Percentiles rank a stretch among this genome's conserved stretches.
Evolutionary conservation across 2,888 invertebrate genomes (phyloP).

Genomic region (Limnephilus lunatus): DNA sequence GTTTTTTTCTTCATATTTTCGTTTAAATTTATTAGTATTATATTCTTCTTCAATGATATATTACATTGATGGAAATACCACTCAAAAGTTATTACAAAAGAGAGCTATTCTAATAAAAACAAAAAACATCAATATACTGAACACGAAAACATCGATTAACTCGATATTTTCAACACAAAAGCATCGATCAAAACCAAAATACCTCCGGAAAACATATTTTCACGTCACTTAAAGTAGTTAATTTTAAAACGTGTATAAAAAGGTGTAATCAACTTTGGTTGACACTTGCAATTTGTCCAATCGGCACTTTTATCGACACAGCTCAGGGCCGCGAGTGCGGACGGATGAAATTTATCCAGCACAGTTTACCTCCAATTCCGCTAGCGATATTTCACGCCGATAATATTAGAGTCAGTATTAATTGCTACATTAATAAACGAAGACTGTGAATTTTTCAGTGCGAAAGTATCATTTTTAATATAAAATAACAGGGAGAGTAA

Average conservation of each 20-base stretch:
- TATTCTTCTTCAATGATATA: no score
- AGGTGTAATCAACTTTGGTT: background rate
- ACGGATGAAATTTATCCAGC: background rate
- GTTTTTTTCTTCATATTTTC: no score
- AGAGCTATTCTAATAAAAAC: no score
- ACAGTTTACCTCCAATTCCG: background rate
- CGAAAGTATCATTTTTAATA: background rate
- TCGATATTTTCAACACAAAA: no score
- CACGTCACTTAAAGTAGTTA: background rate
- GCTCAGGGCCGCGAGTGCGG: background rate
- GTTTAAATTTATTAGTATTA: no score
- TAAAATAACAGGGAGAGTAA: background rate
- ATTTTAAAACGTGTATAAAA: background rate
- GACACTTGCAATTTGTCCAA: conserved; percentile 8
- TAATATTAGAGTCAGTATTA: conserved; percentile 28
- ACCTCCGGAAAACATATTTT: background rate
- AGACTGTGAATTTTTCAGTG: conserved; percentile 30
- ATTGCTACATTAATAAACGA: background rate
- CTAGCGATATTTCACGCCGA: conserved; percentile 29
- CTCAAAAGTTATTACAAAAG: no score
- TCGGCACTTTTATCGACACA: background rate
- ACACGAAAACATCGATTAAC: no score
- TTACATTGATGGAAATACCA: no score
- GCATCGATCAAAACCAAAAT: no score
- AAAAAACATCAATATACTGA: no score